A percentile compares a stretch with the other conserved stretches of the same genome.
Evolutionary conservation across 2,888 invertebrate genomes (phyloP).

Genomic region (Herminia tarsipennalis): DNA sequence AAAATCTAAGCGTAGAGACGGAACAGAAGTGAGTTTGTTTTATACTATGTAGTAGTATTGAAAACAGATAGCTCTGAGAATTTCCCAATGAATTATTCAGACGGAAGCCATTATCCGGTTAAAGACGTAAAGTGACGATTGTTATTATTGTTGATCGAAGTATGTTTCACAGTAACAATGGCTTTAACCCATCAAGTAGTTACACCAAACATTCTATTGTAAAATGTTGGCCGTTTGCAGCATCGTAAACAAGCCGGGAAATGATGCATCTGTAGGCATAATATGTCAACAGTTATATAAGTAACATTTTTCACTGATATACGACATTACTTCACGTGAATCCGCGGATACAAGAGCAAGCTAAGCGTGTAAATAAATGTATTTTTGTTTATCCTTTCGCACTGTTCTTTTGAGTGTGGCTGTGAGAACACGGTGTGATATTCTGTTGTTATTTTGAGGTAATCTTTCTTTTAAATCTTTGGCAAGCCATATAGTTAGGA

Average conservation of each 20-base stretch:
- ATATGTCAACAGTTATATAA: slow-evolving; percentile 46
- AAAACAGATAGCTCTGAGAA: background rate
- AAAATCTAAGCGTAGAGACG: too few species aligned
- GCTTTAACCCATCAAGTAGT: slow-evolving; percentile 56
- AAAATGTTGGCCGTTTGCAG: slow-evolving; percentile 42
- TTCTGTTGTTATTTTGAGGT: background rate
- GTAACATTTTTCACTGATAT: slow-evolving; percentile 33
- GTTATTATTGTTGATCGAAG: too few species aligned
- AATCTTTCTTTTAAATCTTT: background rate
- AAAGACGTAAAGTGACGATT: slow-evolving; percentile 47
- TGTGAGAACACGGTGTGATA: background rate
- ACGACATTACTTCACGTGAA: slow-evolving; percentile 33
- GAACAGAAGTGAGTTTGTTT: too few species aligned
- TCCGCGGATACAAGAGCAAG: slow-evolving; percentile 26
- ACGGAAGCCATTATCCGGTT: slow-evolving; percentile 27
- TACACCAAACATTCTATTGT: slow-evolving; percentile 76
- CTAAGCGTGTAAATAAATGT: background rate
- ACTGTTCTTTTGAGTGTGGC: slow-evolving; percentile 6
- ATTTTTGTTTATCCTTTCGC: slow-evolving; percentile 3
- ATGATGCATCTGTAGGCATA: slow-evolving; percentile 20
- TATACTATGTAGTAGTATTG: too few species aligned
- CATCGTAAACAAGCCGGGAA: slow-evolving; percentile 51
- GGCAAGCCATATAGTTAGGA: too few species aligned
- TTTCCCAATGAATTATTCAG: slow-evolving; percentile 23
- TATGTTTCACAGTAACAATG: slow-evolving; percentile 66